Conservation (phyloP, 2,113 vertebrate genomes). For the Gadus macrocephalus region DNA sequence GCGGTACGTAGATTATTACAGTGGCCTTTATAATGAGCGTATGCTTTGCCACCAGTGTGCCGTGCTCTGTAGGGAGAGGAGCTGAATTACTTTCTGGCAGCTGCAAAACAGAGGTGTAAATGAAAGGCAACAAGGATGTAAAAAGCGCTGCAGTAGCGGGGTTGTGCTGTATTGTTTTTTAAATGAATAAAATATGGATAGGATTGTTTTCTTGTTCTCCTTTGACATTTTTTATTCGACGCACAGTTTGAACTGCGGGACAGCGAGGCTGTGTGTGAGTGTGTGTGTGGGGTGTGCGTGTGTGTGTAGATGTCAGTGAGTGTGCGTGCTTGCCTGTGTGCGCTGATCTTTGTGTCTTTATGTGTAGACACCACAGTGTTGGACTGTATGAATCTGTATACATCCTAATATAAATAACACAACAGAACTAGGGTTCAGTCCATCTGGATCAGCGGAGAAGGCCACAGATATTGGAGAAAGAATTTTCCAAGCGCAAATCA, state of each 20-base stretch:
- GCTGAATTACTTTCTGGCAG: conserved; percentile 62
- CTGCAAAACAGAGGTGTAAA: conserved; percentile 72
- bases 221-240: not conserved
- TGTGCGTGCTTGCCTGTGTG: not conserved
- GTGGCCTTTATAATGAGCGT: conserved; percentile 69
- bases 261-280: conserved; percentile 5
- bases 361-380: not conserved
- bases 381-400: too few species aligned
- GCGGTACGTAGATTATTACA: conserved; percentile 63
- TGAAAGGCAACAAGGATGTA: conserved; percentile 57
- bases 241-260: not conserved
- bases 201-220: not conserved
- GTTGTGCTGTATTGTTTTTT: conserved; percentile 16
- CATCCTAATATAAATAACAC: too few species aligned
- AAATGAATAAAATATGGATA: conserved; percentile 24
- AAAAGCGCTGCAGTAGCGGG: conserved; percentile 19
- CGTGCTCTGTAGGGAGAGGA: conserved; percentile 49
- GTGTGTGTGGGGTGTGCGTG: conserved; percentile 11
- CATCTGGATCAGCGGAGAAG: too few species aligned
- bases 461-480: too few species aligned
- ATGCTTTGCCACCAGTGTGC: conserved; percentile 52
- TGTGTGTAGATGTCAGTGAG: not conserved
- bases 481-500: too few species aligned
- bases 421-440: too few species aligned
- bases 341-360: not conserved